Percentiles rank a stretch among this genome's conserved stretches.
Evolutionary conservation across 1,140 invertebrate genomes (phyloP).

Genomic region (Coelopa frigida): DNA sequence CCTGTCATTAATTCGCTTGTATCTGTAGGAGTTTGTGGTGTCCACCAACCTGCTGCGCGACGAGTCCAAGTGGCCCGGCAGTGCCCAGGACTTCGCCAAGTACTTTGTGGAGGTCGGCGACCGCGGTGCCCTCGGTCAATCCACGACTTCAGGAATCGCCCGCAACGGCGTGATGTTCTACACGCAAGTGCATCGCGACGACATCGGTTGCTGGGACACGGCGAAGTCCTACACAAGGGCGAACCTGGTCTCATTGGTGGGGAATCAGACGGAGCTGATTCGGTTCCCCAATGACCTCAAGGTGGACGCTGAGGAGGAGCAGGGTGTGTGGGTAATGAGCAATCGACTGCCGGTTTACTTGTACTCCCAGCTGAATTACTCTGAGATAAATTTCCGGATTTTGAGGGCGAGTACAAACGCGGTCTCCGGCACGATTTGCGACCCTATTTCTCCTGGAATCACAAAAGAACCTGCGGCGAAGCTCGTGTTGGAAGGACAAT

Average conservation of each 20-base stretch:
- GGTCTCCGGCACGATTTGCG: slow-evolving; percentile 60
- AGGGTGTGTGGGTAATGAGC: slow-evolving; percentile 67
- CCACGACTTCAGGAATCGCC: slow-evolving; percentile 64
- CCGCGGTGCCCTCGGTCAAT: slow-evolving; percentile 55
- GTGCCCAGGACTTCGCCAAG: slow-evolving; percentile 43
- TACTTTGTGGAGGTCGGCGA: slow-evolving; percentile 58
- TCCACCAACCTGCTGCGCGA: slow-evolving; percentile 56
- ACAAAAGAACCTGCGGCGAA: too few relatives aligned
- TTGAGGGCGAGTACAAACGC: slow-evolving; percentile 55
- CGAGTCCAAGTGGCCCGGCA: slow-evolving; percentile 49
- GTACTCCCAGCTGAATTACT: slow-evolving; percentile 56
- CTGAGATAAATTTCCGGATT: slow-evolving; percentile 65
- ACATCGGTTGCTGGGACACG: slow-evolving; percentile 72
- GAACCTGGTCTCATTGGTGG: slow-evolving; percentile 55
- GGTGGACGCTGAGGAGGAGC: slow-evolving; percentile 58
- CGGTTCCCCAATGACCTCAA: slow-evolving; percentile 73
- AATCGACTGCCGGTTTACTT: slow-evolving; percentile 67
- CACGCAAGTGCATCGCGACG: slow-evolving; percentile 64
- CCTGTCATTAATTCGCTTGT: too few relatives aligned
- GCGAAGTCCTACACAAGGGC: slow-evolving; percentile 58
- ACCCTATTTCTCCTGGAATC: too few relatives aligned
- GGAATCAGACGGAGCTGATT: slow-evolving; percentile 50
- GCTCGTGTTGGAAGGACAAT: too few relatives aligned
- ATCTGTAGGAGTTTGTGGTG: slow-evolving; percentile 59
- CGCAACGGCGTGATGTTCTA: slow-evolving; percentile 67